Percentiles rank a stretch among this genome's conserved stretches.
These are phyloP conservation scores for Mungos mungo DNA, from an alignment of 2,113 vertebrate species.

Conservation along the genomic window DNA sequence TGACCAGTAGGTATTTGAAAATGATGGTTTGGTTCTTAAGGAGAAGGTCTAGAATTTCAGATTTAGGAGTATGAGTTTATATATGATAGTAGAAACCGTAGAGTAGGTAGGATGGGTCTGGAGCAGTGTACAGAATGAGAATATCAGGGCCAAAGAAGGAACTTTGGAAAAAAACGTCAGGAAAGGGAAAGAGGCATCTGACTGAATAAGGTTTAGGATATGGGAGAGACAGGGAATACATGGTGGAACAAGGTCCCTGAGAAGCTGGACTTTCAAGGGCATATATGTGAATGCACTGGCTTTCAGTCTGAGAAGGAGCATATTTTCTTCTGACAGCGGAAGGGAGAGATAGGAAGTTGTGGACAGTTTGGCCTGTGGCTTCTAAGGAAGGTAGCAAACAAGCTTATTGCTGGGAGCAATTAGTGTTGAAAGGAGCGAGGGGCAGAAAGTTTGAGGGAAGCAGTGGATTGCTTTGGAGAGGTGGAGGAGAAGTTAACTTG, in stretches of 20 bases:
- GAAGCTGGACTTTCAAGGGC: background rate
- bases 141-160: background rate
- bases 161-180: background rate
- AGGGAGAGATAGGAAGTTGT: background rate
- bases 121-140: background rate
- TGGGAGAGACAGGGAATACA: background rate
- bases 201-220: background rate
- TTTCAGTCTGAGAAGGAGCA: background rate
- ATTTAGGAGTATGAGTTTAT: background rate
- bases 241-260: background rate
- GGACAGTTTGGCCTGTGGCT: background rate
- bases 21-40: background rate
- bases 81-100: background rate
- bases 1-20: conserved; percentile 9
- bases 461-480: conserved; percentile 9
- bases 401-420: background rate
- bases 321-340: background rate
- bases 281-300: background rate
- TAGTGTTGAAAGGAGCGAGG: background rate
- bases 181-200: background rate
- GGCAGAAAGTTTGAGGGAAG: conserved; percentile 5
- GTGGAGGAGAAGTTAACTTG: background rate
- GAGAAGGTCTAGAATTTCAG: conserved; percentile 17
- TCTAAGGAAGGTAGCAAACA: background rate
- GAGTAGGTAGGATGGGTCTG: background rate